phyloP scores from a whole-genome alignment of 2,113 vertebrate genomes.

The Callipepla californica region DNA sequence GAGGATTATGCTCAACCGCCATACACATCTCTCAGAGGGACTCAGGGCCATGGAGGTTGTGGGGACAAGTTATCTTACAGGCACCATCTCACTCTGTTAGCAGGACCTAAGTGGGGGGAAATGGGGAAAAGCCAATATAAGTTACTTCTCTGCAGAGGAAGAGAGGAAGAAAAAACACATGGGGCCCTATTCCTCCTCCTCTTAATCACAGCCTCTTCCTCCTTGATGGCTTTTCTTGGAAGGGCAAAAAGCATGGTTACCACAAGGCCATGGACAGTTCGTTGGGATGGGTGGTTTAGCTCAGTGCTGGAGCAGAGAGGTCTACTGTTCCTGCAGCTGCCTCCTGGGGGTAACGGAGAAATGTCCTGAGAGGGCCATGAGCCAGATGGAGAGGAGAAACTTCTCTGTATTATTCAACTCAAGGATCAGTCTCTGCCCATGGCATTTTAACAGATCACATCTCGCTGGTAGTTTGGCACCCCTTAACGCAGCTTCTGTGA shows the following conservation, averaged over 20 bases:
- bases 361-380: background rate
- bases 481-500: background rate
- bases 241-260: fast-evolving
- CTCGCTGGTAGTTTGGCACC: background rate
- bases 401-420: background rate
- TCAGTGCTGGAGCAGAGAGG: background rate
- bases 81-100: background rate
- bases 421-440: background rate
- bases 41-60: background rate
- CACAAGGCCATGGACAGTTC: background rate
- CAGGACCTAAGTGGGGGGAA: background rate
- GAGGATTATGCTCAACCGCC: background rate
- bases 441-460: background rate
- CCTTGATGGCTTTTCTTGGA: background rate
- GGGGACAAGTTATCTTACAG: background rate
- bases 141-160: background rate
- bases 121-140: background rate
- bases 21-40: background rate
- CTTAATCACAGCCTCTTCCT: background rate
- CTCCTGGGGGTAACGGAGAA: background rate
- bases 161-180: background rate
- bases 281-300: background rate
- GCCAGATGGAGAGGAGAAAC: background rate
- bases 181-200: background rate
- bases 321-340: background rate